Evolutionary conservation across 2,797 vertebrate species (phyloP), one percentile per base, ranked within the genome.

Genomic region (Pteropus rufus): DNA sequence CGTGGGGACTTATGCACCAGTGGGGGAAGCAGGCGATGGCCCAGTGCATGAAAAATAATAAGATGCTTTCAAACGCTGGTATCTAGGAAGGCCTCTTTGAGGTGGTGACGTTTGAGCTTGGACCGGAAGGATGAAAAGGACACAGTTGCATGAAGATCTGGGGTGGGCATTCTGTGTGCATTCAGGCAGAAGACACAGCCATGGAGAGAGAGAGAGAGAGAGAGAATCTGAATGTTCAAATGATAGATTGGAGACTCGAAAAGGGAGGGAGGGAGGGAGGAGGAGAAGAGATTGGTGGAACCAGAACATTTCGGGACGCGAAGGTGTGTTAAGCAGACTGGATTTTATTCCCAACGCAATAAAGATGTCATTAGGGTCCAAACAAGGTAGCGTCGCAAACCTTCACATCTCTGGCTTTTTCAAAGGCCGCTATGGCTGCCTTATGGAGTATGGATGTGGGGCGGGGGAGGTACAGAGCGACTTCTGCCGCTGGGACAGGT

Each of bases 301-400:
- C 24, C 12, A 31, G 23, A 64, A 3, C 26, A 34, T 31, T 58
- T 49, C 34, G 64, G 64, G 56, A 14, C 69, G 46, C 21, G 54
- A 7, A 56, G 76, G 14, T n/a, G 3, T 10, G 4, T 11, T 49
- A n/a, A 39, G n/a, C 54, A n/a, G 46, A 49, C 3, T 29, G 49
- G 23, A 31, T 72, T 72, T 77, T n/a, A 62, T 41, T 76, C 44
- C 36, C 84, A 84, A 65, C 39, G 34, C 41, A n/a, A 9, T 44
- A 19, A 81, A 67, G 58, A 72, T 29, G 60, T 5, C 18, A 36
- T 80, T 62, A 72, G 54, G 16, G 29, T 36, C n/a, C 36, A 65
- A 88, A 49, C 2, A 0, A 36, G 23, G 1, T 9, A 0, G 34
- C 14, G 24, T 18, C 11, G 0, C 4, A 29, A 82, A 19, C 1